Evolutionary conservation across 2,113 vertebrate species (phyloP), one percentile per base, ranked within the genome.

Genomic region (Megaleporinus macrocephalus): DNA sequence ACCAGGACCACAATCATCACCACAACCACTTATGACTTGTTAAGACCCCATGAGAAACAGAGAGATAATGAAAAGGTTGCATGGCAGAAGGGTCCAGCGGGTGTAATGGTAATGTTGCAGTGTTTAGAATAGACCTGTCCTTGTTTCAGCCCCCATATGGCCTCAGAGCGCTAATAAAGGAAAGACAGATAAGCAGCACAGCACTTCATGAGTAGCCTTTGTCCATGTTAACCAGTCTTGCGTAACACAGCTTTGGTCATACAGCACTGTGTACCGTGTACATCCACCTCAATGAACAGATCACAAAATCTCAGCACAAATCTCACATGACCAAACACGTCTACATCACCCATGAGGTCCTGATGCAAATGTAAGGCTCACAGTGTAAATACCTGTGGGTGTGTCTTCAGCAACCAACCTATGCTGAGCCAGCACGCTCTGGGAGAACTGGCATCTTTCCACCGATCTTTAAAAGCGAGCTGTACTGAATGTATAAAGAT

Each of bases 221-320:
- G 59, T 63, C 59, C 33, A 73, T 81, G 30, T 29, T 71, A 22
- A 15, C 41, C 73, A 63, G 68, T 4, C 41, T 44, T 78, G 65
- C 83, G 30, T 61, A 81, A 85, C 47, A 29, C 41, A 51, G 61
- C 53, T 15, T 44, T 27, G n/a, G 75, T 33, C 24, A 68, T 2
- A 51, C 62, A 33, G 30, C 27, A 20, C 0, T 63, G 62, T 9
- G 5, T 9, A 20, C 0, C 51, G 62, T 9, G 5, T 9, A 16
- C 13, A 24, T 30, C 9, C 49, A 55, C 55, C 14, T 41, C 30
- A 33, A 68, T 18, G 5, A 59, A 29, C 11, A 26, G 24, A 26
- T 61, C n/a, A 26, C 6, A 12, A 70, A 44, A 65, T 13, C 33
- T 69, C 33, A 9, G 10, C 18, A 22, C 22, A 66, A 11, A 41